A percentile compares a stretch with the other conserved stretches of the same genome.
phyloP scores from a whole-genome alignment of 37 sponge, comb jelly and placozoan species.

The Crambe crambe region DNA sequence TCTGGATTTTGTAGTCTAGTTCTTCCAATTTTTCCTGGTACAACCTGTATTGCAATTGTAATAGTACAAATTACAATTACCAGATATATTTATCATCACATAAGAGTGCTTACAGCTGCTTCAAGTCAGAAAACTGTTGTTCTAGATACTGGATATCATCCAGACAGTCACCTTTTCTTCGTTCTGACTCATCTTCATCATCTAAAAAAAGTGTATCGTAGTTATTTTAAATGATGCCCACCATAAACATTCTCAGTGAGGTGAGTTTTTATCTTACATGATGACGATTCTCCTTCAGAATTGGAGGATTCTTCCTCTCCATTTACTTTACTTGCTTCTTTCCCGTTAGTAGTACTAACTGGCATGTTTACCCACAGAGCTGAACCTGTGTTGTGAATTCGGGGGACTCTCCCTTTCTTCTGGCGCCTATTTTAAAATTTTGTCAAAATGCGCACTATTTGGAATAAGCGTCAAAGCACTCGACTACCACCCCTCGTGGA shows the following conservation, averaged over 20 bases:
- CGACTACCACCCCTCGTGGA: too few relatives aligned
- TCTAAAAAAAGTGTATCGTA: conserved; percentile 8
- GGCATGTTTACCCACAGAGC: not conserved
- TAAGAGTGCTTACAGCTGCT: conserved; percentile 41
- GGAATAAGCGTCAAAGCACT: not conserved
- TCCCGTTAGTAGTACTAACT: not conserved
- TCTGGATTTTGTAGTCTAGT: conserved; percentile 47
- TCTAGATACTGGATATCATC: conserved; percentile 59
- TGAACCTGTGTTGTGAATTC: not conserved
- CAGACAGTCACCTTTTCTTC: conserved; percentile 52
- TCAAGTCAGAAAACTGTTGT: conserved; percentile 66
- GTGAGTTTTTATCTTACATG: too few relatives aligned
- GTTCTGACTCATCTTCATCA: conserved; percentile 56
- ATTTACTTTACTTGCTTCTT: conserved; percentile 14
- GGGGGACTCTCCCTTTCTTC: not conserved
- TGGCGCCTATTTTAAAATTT: not conserved
- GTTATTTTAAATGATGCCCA: conserved; percentile 39
- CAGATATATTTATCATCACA: not conserved
- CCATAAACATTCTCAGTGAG: not conserved
- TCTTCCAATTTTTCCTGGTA: conserved; percentile 53
- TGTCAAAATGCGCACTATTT: conserved; percentile 2
- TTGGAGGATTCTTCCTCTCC: conserved; percentile 61
- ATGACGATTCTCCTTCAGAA: conserved; percentile 57
- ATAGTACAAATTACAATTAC: too few relatives aligned
- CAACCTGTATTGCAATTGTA: conserved; percentile 36